Evolutionary conservation across 2,113 vertebrate species (phyloP).

Genomic region (Tragelaphus buxtoni): DNA sequence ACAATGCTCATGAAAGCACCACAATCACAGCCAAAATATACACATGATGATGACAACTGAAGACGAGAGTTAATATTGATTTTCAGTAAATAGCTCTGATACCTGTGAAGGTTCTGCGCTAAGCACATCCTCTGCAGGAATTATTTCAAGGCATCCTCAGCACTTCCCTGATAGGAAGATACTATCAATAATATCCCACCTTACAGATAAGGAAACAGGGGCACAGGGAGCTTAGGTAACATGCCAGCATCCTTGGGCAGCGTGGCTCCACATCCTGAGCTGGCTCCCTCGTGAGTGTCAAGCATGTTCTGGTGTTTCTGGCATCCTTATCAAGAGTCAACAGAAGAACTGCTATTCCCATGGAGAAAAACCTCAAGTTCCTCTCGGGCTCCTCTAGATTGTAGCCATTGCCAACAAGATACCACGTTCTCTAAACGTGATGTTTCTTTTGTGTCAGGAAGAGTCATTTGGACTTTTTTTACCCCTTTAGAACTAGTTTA

Average conservation of each 20-base stretch:
- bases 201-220: neutral
- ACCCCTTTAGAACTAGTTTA: neutral
- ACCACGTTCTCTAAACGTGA: neutral
- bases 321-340: neutral
- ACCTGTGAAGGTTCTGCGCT: neutral
- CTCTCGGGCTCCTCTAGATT: neutral
- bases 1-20: rapidly evolving
- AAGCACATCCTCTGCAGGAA: neutral
- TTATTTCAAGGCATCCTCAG: neutral
- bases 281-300: neutral
- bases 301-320: neutral
- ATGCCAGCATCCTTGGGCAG: no score
- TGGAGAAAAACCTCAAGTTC: neutral
- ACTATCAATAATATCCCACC: rapidly evolving
- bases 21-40: neutral
- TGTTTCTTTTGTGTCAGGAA: neutral
- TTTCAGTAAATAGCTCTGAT: neutral
- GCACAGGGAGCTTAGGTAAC: neutral
- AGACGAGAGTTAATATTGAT: neutral
- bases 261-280: neutral
- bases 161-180: neutral
- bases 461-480: neutral
- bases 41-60: neutral
- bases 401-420: neutral
- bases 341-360: neutral